Percentiles rank a stretch among this genome's conserved stretches.
Conservation (phyloP, 2,797 vertebrate genomes). For the Synaphobranchus kaupii region DNA sequence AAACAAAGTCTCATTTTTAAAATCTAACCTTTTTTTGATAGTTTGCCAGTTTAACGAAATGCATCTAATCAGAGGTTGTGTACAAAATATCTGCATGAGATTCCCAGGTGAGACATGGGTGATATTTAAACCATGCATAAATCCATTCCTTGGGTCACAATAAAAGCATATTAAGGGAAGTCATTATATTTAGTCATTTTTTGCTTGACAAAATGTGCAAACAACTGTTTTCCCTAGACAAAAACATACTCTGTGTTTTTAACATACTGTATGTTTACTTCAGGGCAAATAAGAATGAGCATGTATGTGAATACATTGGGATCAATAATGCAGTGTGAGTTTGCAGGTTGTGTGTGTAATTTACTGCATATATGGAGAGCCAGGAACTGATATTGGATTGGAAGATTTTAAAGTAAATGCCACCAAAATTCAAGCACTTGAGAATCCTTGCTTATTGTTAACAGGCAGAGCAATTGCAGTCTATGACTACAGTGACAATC, state of each 20-base stretch:
- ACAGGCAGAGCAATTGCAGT: no score
- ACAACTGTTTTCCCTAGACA: neutral
- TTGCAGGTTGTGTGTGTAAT: no score
- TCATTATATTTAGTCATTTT: neutral
- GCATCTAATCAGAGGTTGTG: no score
- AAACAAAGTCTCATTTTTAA: no score
- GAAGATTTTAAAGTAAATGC: no score
- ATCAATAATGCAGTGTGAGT: neutral
- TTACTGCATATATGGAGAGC: no score
- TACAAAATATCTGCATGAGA: neutral
- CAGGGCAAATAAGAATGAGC: neutral
- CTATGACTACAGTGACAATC: no score
- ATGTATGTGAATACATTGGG: neutral
- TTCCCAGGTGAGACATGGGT: neutral
- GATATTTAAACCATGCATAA: neutral
- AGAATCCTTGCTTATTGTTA: no score
- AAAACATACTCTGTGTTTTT: neutral
- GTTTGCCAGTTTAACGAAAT: no score
- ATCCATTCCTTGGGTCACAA: neutral
- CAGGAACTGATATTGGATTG: no score
- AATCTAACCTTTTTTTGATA: no score
- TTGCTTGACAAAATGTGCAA: neutral
- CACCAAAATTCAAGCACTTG: no score
- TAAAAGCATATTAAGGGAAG: neutral
- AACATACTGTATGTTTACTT: neutral